Base-by-base conservation (phyloP, 1,140 invertebrate genomes). In the Oscheius sp. region DNA sequence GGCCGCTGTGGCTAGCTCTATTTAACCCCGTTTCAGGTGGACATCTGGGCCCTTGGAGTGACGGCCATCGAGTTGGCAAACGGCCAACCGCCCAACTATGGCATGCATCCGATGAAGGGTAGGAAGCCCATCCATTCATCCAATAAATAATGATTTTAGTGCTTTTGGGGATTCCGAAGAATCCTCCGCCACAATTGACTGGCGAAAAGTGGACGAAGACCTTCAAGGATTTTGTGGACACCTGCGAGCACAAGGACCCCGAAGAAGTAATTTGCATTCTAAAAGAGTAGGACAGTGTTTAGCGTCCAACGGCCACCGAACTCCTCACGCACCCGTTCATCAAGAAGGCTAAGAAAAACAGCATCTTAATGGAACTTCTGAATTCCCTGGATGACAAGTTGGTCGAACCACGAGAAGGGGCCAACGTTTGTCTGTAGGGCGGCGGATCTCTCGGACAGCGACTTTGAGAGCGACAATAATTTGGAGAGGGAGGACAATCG, bases 181-280 rank as follows among this genome's bases (percentile, higher is more conserved):
- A 98, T 87, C 96, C 97, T 87, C 95, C 97, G 34, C 97, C 97
- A 23, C 95, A 98, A 85, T 87, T 99, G 58, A 94, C 92, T 0
- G 95, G 95, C 63, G 46, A 38, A n/a, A 94, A 92, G 85, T 99
- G 95, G 86, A 93, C 91, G 67, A 94, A 94, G 86, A 90, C 92
- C 69, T 99, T 99, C 87, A 98, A 98, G 87, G 96, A 99, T 86
- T 99, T 99, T 88, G 95, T 99, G 73, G 96, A 99, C 85, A 91
- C 93, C 18, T 99, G 96, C 87, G 89, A 99, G 58, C 99, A 99
- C 87, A 99, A 99, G 88, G 95, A 99, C 86, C 97, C 97, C 1
- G 93, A 97, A 88, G 98, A 99, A 90, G 93, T 97, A 87, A 68
- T 78, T 69, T 45, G 18, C 59, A 18, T 18, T 18, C 42, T 15